Percentiles rank a stretch among this genome's conserved stretches.
Evolutionary conservation across 92 coral and sea anemone genomes (phyloP).

Genomic region (Palythoa grandis): DNA sequence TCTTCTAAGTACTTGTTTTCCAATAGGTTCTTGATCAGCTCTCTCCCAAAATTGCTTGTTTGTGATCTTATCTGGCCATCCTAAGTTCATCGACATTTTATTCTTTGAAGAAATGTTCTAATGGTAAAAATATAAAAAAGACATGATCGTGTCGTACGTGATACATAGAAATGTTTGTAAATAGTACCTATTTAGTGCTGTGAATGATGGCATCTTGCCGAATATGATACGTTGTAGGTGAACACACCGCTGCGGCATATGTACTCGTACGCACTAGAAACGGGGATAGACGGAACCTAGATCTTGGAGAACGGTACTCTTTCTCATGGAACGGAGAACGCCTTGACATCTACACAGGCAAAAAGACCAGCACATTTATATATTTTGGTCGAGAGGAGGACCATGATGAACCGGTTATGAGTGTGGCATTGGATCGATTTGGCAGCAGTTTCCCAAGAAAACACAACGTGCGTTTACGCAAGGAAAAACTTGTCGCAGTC

Average conservation of each 20-base stretch:
- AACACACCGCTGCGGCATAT: slow-evolving; percentile 36
- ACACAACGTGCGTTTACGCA: slow-evolving; percentile 62
- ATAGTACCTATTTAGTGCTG: no score
- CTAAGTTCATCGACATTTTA: no score
- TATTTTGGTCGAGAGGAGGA: slow-evolving; percentile 64
- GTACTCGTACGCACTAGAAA: slow-evolving; percentile 55
- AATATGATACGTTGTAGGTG: slow-evolving; percentile 1
- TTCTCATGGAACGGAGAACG: slow-evolving; percentile 70
- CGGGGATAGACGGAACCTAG: slow-evolving; percentile 42
- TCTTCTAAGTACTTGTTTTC: no score
- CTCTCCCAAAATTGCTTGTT: no score
- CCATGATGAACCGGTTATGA: slow-evolving; percentile 67
- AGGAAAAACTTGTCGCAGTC: slow-evolving; percentile 65
- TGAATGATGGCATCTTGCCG: neutral
- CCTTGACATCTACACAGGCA: slow-evolving; percentile 78
- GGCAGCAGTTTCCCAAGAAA: slow-evolving; percentile 55
- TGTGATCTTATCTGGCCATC: no score
- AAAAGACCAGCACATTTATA: slow-evolving; percentile 74
- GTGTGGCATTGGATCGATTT: slow-evolving; percentile 79
- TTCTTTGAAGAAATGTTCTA: no score
- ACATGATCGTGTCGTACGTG: no score
- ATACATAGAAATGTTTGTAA: no score
- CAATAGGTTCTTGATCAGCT: no score
- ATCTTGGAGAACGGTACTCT: slow-evolving; percentile 59
- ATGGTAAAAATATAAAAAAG: no score